phyloP scores from a whole-genome alignment of 2,888 invertebrate species.

The Eupeodes luniger region DNA sequence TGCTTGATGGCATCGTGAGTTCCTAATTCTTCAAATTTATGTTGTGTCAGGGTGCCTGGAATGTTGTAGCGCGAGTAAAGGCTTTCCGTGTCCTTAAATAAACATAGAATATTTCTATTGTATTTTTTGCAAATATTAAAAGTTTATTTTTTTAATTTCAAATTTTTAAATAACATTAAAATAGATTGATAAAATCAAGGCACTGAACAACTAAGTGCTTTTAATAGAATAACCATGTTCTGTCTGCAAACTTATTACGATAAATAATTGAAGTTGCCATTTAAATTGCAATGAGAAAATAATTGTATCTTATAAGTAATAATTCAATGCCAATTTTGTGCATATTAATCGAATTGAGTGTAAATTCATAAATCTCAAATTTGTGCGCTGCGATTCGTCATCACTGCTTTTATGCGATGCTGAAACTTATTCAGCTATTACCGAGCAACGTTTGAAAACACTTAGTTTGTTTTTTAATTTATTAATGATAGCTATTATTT shows the following conservation, averaged over 20 bases:
- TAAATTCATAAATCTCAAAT: too few species aligned
- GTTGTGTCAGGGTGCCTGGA: constrained; percentile 80
- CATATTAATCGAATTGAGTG: too few species aligned
- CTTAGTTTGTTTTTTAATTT: too few species aligned
- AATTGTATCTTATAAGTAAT: too few species aligned
- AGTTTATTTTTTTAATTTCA: not conserved
- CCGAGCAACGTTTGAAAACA: too few species aligned
- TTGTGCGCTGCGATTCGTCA: too few species aligned
- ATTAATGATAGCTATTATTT: too few species aligned
- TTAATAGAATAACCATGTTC: constrained; percentile 15
- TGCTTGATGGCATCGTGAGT: constrained; percentile 80
- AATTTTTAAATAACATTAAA: not conserved
- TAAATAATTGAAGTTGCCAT: constrained; percentile 28
- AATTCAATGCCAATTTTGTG: too few species aligned
- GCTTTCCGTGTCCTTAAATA: constrained; percentile 78
- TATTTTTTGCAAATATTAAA: not conserved
- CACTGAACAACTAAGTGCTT: not conserved
- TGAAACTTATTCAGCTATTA: too few species aligned
- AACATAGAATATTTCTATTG: constrained; percentile 3
- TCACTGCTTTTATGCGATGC: too few species aligned
- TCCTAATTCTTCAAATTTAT: constrained; percentile 81
- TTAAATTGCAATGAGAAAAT: not conserved
- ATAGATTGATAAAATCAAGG: too few species aligned
- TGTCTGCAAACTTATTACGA: constrained; percentile 30
- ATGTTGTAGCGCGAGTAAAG: constrained; percentile 81